Evolutionary conservation across 2,888 invertebrate genomes (phyloP), one percentile per base, ranked within the genome.

Genomic region (Himalopsyche tibetana): DNA sequence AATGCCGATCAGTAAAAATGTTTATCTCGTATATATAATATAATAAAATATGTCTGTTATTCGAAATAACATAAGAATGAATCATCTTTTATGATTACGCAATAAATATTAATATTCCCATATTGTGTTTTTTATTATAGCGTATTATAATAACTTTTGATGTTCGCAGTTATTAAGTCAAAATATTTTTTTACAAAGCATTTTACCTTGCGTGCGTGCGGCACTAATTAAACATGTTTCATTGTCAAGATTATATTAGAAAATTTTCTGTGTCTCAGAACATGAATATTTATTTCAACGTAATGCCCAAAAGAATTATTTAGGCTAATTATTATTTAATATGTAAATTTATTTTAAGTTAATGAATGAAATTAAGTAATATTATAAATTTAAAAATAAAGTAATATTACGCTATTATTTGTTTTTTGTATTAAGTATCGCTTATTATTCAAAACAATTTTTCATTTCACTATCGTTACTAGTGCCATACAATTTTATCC

Each of bases 231-330:
- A 19, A 63, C 2, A 63, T 19, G 63, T 63, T 63, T 63, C 63
- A 63, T 63, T 63, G 63, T 28, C 63, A 63, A 63, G 63, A 63
- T 63, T 63, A 63, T 63, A 63, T 63, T 63, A 63, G 63, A 63
- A 63, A 63, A 63, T 28, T 19, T 63, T 19, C 19, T 63, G 8
- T 6, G 63, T 11, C 63, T 63, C 63, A 63, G 63, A 19, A n/a
- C 19, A 63, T 63, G 63, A 63, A 63, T 63, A 63, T 63, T 19
- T 63, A 63, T 63, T 28, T 19, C 5, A 63, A 63, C 63, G 28
- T 63, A 63, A 63, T 63, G 9, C 63, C 6, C 28, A 28, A 63
- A n/a, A 28, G 63, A 63, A 63, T 63, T 19, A 63, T 9, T 63
- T 28, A 28, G 19, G 11, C 63, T 63, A 63, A 63, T 63, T 63